Base-by-base conservation (phyloP, 1,140 invertebrate species). In the Stegodyphus mimosarum region DNA sequence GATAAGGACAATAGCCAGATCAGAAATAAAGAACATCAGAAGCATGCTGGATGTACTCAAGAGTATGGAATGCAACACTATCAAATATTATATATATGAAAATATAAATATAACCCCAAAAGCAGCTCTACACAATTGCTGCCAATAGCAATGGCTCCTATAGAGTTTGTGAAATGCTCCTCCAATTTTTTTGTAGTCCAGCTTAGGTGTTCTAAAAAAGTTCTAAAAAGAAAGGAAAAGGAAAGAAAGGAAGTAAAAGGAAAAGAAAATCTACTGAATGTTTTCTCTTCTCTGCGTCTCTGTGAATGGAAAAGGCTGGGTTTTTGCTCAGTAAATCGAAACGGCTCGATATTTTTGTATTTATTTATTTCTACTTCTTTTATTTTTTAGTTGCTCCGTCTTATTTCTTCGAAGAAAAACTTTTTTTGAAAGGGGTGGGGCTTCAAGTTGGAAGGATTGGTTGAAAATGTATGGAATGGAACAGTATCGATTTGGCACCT, bases 291-390 rank as follows among this genome's bases (percentile, higher is more conserved):
- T 72, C 51, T 72, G n/a, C 70, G 67, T 55, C 55, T 69, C 53
- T 64, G 71, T 67, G 70, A 83, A 74, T 83, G 60, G 70, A 81
- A 81, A 81, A 81, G 79, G 79, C 79, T 52, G 55, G 70, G 79
- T 67, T 67, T 67, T 67, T 67, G 64, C 78, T n/a, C 78, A 80
- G 67, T 81, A 60, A 72, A 81, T 81, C 79, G 71, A 83, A 83
- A 74, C 63, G 60, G 70, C 63, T 73, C 60, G 70, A 83, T 83
- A 66, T 33, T 83, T 83, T 83, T 83, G 49, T 74, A 52, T 74
- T 80, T 72, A 51, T 81, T 81, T 74, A 74, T 83, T 83, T 83
- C 70, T 18, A n/a, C 53, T 73, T n/a, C 53, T 80, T 81, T 81
- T 66, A 9, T 64, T 81, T 78, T 70, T 5, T 81, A 60, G n/a